A percentile compares a stretch with the other conserved stretches of the same genome.
phyloP scores from a whole-genome alignment of 2,888 invertebrate species.

The Spialia ferax region DNA sequence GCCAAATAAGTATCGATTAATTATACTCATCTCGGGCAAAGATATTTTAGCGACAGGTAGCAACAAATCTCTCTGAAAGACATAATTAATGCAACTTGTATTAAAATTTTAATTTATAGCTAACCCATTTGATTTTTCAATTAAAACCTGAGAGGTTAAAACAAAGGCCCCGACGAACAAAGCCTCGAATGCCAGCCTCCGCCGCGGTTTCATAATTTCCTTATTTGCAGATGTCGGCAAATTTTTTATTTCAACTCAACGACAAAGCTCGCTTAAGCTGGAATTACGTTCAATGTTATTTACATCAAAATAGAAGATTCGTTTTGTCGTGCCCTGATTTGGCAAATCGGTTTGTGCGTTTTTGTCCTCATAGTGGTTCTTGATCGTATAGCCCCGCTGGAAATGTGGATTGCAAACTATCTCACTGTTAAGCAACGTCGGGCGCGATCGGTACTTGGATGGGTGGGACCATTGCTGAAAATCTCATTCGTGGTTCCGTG shows the following conservation, averaged over 20 bases:
- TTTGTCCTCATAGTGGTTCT: background rate
- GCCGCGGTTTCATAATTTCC: slow-evolving; percentile 76
- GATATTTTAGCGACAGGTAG: too few relatives aligned
- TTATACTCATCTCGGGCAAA: too few relatives aligned
- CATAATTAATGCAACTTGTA: slow-evolving; percentile 22
- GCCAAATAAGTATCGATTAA: too few relatives aligned
- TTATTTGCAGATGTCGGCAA: slow-evolving; percentile 75
- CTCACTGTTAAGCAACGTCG: slow-evolving; percentile 62
- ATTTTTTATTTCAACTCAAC: slow-evolving; percentile 59
- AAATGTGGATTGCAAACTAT: too few relatives aligned
- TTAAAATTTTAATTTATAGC: slow-evolving; percentile 44
- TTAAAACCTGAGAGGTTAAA: slow-evolving; percentile 70
- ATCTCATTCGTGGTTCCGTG: too few relatives aligned
- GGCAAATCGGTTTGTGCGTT: background rate
- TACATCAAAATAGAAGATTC: slow-evolving; percentile 60
- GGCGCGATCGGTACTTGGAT: slow-evolving; percentile 65
- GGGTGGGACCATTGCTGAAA: too few relatives aligned
- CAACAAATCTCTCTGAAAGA: background rate
- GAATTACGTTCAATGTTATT: slow-evolving; percentile 59
- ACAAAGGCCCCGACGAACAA: slow-evolving; percentile 73
- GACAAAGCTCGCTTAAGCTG: slow-evolving; percentile 55
- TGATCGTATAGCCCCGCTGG: too few relatives aligned
- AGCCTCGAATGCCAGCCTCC: slow-evolving; percentile 67
- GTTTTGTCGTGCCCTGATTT: background rate
- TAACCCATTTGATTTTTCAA: slow-evolving; percentile 68